These are phyloP conservation scores for Cydia splendana DNA, from an alignment of 1,140 invertebrate species.

Conservation along the genomic window DNA sequence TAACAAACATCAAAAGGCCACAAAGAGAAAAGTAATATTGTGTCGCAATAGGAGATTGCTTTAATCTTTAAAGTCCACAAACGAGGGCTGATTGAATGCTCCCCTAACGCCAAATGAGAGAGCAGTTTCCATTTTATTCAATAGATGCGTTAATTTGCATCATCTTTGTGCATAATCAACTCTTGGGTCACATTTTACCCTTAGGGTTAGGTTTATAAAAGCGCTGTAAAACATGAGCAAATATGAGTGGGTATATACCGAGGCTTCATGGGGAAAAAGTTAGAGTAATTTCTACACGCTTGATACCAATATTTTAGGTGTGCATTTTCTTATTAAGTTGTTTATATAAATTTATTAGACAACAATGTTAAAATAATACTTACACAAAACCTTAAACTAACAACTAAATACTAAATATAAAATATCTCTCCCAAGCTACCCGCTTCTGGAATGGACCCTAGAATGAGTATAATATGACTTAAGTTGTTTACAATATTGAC, in stretches of 20 bases:
- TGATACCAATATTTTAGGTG: too few species aligned
- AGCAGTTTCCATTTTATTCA: conserved; percentile 69
- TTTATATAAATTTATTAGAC: too few species aligned
- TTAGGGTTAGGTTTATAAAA: background rate
- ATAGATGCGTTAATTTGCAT: conserved; percentile 78
- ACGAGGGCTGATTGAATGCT: conserved; percentile 74
- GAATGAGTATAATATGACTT: too few species aligned
- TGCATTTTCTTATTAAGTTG: too few species aligned
- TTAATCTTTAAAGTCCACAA: conserved; percentile 74
- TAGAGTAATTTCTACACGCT: too few species aligned
- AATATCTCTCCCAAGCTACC: too few species aligned
- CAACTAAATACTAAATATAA: too few species aligned
- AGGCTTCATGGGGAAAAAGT: too few species aligned
- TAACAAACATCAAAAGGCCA: conserved; percentile 73
- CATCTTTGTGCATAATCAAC: conserved; percentile 60
- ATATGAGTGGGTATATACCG: conserved; percentile 42
- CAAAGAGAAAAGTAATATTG: conserved; percentile 76
- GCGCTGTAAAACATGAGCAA: conserved; percentile 13
- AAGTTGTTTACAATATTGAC: too few species aligned
- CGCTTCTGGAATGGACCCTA: too few species aligned
- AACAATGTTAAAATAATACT: too few species aligned
- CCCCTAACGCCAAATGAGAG: conserved; percentile 67
- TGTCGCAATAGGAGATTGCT: conserved; percentile 73
- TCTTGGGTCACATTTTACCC: conserved; percentile 37
- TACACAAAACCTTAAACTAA: too few species aligned